Evolutionary conservation across 2,113 vertebrate genomes (phyloP).

Genomic region (Colossoma macropomum): DNA sequence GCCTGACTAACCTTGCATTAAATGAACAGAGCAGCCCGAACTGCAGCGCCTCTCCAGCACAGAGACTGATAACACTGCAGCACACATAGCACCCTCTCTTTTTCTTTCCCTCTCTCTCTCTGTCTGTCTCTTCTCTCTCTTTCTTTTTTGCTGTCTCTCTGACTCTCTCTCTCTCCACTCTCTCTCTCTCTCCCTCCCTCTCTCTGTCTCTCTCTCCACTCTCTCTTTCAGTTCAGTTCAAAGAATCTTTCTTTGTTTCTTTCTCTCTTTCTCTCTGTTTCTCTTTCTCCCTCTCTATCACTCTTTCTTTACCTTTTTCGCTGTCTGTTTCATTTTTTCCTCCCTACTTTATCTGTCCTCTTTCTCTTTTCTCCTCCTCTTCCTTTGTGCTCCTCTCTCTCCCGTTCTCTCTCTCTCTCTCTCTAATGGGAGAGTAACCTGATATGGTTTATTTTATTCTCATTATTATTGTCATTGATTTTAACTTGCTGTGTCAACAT

Average conservation of each 20-base stretch:
- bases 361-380: not conserved
- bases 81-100: not conserved
- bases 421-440: not conserved
- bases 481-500: too few species aligned
- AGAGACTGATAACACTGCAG: constrained; percentile 71
- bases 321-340: too few species aligned
- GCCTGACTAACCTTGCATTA: constrained; percentile 89
- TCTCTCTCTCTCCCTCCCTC: too few species aligned
- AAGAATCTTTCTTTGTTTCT: not conserved
- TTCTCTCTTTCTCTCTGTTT: constrained; percentile 29
- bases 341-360: not conserved
- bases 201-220: constrained; percentile 26
- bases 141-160: too few species aligned
- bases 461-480: too few species aligned
- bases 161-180: not conserved
- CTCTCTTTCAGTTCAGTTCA: too few species aligned
- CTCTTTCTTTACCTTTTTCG: too few species aligned
- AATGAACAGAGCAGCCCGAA: constrained; percentile 87
- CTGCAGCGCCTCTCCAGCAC: constrained; percentile 67
- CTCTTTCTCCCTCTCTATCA: not conserved
- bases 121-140: not conserved
- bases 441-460: too few species aligned
- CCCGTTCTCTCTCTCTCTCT: too few species aligned
- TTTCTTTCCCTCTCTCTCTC: constrained; percentile 25
- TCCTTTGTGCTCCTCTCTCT: not conserved